Evolutionary conservation across 1,140 invertebrate genomes (phyloP).

Genomic region (Ceratina japonica): DNA sequence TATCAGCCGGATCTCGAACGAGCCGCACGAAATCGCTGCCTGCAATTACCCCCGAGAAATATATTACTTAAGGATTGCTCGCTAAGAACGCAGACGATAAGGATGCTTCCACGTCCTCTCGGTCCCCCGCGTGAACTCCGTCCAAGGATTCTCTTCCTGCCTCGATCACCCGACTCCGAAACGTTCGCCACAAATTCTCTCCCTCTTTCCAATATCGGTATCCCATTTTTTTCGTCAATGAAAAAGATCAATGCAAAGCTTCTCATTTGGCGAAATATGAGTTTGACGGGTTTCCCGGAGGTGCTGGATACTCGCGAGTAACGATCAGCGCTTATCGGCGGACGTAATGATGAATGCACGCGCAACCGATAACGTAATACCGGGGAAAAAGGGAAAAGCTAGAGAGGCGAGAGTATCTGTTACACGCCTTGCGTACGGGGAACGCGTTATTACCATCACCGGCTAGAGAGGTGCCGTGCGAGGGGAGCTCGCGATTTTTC

Average conservation of each 20-base stretch:
- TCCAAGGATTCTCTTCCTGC: background rate
- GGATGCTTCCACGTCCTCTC: slow-evolving; percentile 58
- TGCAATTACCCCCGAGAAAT: slow-evolving; percentile 67
- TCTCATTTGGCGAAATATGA: background rate
- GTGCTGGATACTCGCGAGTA: slow-evolving; percentile 31
- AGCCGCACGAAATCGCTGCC: slow-evolving; percentile 66
- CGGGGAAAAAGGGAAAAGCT: slow-evolving; percentile 55
- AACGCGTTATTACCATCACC: slow-evolving; percentile 70
- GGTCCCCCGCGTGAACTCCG: slow-evolving; percentile 16
- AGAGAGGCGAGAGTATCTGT: slow-evolving; percentile 52
- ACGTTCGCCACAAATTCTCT: too few species aligned
- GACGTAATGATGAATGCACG: slow-evolving; percentile 49
- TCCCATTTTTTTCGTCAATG: too few species aligned
- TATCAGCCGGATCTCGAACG: slow-evolving; percentile 65
- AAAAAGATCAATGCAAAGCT: too few species aligned
- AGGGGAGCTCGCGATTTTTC: slow-evolving; percentile 52
- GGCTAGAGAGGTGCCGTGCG: slow-evolving; percentile 49
- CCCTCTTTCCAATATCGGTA: too few species aligned
- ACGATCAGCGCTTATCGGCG: slow-evolving; percentile 56
- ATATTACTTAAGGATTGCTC: slow-evolving; percentile 64
- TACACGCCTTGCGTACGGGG: slow-evolving; percentile 60
- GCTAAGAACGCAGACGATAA: slow-evolving; percentile 43
- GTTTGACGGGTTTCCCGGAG: slow-evolving; percentile 5
- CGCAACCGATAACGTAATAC: slow-evolving; percentile 63
- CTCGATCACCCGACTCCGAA: background rate